Evolutionary conservation across 2,888 invertebrate species (phyloP).

Genomic region (Harmothoe impar): DNA sequence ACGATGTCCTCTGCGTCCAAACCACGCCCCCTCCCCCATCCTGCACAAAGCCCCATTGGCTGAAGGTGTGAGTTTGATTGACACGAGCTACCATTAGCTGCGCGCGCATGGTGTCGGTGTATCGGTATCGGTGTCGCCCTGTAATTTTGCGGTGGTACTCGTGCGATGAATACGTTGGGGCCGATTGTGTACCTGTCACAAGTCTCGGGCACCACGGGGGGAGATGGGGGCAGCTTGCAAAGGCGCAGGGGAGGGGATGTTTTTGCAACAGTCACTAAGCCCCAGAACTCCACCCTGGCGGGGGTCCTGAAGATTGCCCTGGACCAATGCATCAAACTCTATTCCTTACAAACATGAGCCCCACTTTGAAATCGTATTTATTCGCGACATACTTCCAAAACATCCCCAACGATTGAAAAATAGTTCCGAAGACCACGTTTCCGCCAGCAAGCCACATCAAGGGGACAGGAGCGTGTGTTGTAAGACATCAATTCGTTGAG

Average conservation of each 20-base stretch:
- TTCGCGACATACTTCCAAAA: no score
- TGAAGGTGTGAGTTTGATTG: slow-evolving; percentile 59
- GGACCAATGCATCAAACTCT: no score
- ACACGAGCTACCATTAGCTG: slow-evolving; percentile 38
- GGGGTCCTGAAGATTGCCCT: no score
- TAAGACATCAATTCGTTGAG: no score
- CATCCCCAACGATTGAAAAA: no score
- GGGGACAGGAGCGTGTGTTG: no score
- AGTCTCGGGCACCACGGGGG: background rate
- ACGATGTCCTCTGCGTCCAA: slow-evolving; percentile 23
- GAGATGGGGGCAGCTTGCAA: background rate
- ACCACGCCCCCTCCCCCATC: slow-evolving; percentile 46
- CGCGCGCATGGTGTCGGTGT: slow-evolving; percentile 52
- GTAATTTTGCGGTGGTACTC: slow-evolving; percentile 32
- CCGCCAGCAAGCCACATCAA: no score
- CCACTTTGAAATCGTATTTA: no score
- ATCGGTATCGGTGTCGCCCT: slow-evolving; percentile 21
- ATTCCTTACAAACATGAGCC: no score
- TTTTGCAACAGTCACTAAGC: background rate
- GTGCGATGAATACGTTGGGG: slow-evolving; percentile 26
- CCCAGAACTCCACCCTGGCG: no score
- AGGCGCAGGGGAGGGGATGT: background rate
- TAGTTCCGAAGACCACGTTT: no score
- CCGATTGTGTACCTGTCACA: background rate
- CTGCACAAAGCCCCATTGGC: slow-evolving; percentile 44